Conservation (phyloP, 2,888 invertebrate genomes). For the Leptarthrus brevirostris region DNA sequence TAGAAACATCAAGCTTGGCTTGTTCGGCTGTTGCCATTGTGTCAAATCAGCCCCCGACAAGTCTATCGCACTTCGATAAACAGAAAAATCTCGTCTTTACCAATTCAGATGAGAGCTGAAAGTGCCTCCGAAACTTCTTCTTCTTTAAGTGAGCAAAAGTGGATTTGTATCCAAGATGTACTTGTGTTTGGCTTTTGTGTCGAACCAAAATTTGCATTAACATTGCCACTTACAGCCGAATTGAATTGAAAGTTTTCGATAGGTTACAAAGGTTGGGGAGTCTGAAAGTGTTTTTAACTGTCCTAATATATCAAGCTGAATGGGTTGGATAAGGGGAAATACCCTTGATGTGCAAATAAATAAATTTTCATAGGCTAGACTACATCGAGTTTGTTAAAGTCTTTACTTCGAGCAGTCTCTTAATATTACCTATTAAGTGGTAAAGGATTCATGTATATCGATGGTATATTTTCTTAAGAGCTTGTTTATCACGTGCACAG, state of each 20-base stretch:
- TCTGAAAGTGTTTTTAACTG: slow-evolving; percentile 30
- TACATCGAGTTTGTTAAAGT: background rate
- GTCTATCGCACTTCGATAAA: slow-evolving; percentile 49
- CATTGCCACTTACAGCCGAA: slow-evolving; percentile 46
- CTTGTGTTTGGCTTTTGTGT: slow-evolving; percentile 45
- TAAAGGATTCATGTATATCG: too few species aligned
- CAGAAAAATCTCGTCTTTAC: slow-evolving; percentile 45
- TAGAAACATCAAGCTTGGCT: slow-evolving; percentile 48
- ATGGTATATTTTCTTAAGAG: too few species aligned
- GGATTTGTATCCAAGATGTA: slow-evolving; percentile 31
- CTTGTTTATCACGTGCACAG: too few species aligned
- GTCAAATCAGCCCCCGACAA: slow-evolving; percentile 50
- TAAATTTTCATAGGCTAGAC: background rate
- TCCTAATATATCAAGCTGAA: background rate
- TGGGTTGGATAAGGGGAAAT: background rate
- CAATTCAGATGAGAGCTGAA: slow-evolving; percentile 46
- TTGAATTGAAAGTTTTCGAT: slow-evolving; percentile 44
- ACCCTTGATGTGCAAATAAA: slow-evolving; percentile 1
- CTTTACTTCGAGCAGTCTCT: background rate
- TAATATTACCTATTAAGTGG: too few species aligned
- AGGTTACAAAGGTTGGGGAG: slow-evolving; percentile 9
- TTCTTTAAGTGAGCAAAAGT: slow-evolving; percentile 6
- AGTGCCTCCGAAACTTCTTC: slow-evolving; percentile 14
- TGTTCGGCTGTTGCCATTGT: slow-evolving; percentile 46
- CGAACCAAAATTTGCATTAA: slow-evolving; percentile 46